Evolutionary conservation across 2,113 vertebrate species (phyloP), one percentile per base, ranked within the genome.

Genomic region (Pogonocichla stellata): DNA sequence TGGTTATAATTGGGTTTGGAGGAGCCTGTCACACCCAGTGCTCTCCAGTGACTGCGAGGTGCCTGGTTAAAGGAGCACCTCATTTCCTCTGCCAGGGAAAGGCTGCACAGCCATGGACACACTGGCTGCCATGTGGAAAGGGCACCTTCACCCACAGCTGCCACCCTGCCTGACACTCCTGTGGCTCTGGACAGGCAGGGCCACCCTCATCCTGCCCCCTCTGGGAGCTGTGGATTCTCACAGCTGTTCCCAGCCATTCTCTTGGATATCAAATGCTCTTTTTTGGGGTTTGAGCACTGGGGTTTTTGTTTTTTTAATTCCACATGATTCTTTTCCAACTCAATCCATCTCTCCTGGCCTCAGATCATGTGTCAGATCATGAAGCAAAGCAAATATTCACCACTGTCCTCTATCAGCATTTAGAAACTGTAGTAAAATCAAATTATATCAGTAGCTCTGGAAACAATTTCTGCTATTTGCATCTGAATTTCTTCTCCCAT

Each of bases 191-290:
- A 45, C 25, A 6, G 65, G 66, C 82, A 83, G 57, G 7, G 18
- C 57, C n/a, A 4, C 3, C 1, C 1, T 20, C 0, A 5, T 1
- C 47, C 75, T 12, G 80, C 29, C 5, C 22, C 7, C 60, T 5
- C 60, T 1, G 15, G 19, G 5, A 61, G 70, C 43, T 6, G 0
- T 3, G 74, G 53, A 6, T 6, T 3, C 64, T 18, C 86, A 1
- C 12, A 19, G 9, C n/a, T 29, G 1, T 2, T 6, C 45, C 61
- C 31, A 69, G 15, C 34, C n/a, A 1, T 12, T 18, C 48, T n/a
- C 84, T 33, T 8, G 29, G 40, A 2, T 19, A 22, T 3, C 72
- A 42, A 43, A 54, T 7, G 0, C 25, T 57, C 28, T 2, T 5
- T 42, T 53, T 14, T 3, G 42, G 43, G 57, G 5, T 19, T 69